Evolutionary conservation across 2,888 invertebrate genomes (phyloP), one percentile per base, ranked within the genome.

Genomic region (Steinernema carpocapsae): DNA sequence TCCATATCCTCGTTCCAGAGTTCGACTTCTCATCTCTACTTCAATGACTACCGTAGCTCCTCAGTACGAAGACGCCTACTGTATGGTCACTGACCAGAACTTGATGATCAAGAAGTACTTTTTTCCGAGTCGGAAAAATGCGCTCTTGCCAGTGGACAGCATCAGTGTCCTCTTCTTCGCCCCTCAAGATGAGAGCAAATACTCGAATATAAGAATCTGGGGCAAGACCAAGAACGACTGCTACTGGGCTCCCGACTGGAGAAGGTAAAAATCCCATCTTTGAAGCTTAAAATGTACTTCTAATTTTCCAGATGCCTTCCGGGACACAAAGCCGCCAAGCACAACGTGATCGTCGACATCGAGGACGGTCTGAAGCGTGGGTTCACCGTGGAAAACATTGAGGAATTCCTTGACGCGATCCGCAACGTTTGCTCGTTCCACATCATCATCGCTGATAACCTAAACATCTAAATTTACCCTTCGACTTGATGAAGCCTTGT

Each of bases 91-190:
- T 42, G 80, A 80, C 32, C 80, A 82, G 22, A 70, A 79, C 10
- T 75, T 80, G 4, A 75, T 70, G 26, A 77, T 80, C 70, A 80
- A 80, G 56, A 81, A 79, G 43, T 80, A 82, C 75, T 80, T 80
- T 73, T 80, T 80, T 71, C 81, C 81, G 10, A 79, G 80, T n/a
- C 70, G 82, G n/a, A 70, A 72, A 51, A 71, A 74, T 17, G 82
- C 80, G 43, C 43, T 74, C 19, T 56, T 80, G 29, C 70, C 43
- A 17, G 71, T 74, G 29, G 73, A 74, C n/a, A 70, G 82, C 73
- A 77, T 80, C 29, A 70, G 79, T 48, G 75, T 82, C 14, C 77
- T 82, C 22, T 82, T 78, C 56, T 80, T 82, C 51, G 82, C 82
- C 22, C 76, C 72, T 12, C 80, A 80, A 70, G 75, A 75, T 22